These are phyloP conservation scores for Tetragnatha versicolor DNA, from an alignment of 1,140 invertebrate species.

Conservation along the genomic window DNA sequence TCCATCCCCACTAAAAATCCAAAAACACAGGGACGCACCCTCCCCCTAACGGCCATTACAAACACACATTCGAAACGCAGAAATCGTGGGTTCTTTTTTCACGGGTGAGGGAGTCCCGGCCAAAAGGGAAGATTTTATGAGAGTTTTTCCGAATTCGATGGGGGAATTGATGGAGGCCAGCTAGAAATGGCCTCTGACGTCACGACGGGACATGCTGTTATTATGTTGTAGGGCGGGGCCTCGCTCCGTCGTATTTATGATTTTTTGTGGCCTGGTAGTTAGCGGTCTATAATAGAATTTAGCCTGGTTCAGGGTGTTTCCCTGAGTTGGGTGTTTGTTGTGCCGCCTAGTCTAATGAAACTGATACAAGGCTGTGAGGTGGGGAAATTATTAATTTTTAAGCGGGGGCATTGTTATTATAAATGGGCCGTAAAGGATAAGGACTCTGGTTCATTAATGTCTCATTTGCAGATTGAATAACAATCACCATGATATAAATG, in stretches of 20 bases:
- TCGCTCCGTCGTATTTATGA: neutral
- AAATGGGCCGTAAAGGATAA: too few relatives aligned
- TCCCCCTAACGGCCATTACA: slow-evolving; percentile 12
- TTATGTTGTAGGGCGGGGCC: slow-evolving; percentile 51
- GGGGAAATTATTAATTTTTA: slow-evolving; percentile 16
- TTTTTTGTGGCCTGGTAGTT: slow-evolving; percentile 30
- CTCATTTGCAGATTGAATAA: too few relatives aligned
- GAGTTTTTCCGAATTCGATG: slow-evolving; percentile 53
- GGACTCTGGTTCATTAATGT: too few relatives aligned
- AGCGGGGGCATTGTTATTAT: too few relatives aligned
- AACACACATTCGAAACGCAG: slow-evolving; percentile 46
- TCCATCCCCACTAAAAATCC: slow-evolving; percentile 36
- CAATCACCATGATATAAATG: too few relatives aligned
- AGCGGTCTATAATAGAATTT: slow-evolving; percentile 54
- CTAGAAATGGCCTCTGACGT: slow-evolving; percentile 44
- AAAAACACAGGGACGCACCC: slow-evolving; percentile 40
- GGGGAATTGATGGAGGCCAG: slow-evolving; percentile 16
- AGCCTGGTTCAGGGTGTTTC: slow-evolving; percentile 12
- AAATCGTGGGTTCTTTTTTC: slow-evolving; percentile 27
- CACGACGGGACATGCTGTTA: slow-evolving; percentile 53
- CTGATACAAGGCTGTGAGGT: neutral
- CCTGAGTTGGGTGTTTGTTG: neutral
- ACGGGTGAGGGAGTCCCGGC: slow-evolving; percentile 25
- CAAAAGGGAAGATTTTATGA: slow-evolving; percentile 50
- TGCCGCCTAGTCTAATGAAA: slow-evolving; percentile 33